phyloP scores from a whole-genome alignment of 2,888 invertebrate species.

The Anthrax anthrax region DNA sequence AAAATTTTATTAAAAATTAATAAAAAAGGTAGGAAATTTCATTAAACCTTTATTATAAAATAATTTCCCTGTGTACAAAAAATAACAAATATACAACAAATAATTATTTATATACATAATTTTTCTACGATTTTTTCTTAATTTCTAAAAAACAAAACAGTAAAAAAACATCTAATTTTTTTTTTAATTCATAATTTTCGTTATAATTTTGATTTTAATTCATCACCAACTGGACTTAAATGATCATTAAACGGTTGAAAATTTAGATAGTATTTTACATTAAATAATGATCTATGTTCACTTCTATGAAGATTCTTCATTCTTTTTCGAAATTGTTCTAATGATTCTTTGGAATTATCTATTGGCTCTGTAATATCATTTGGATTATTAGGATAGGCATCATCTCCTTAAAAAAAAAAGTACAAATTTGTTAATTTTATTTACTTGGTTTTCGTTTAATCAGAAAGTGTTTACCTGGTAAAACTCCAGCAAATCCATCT shows the following conservation, averaged over 20 bases:
- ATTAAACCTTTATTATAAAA: too few relatives aligned
- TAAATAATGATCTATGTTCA: slow-evolving; percentile 9
- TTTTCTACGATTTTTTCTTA: too few relatives aligned
- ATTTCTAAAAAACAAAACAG: too few relatives aligned
- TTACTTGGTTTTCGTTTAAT: neutral
- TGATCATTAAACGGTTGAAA: slow-evolving; percentile 9
- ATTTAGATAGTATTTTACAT: slow-evolving; percentile 7
- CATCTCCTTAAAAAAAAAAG: slow-evolving; percentile 37
- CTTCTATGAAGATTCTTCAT: slow-evolving; percentile 24
- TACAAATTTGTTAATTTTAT: slow-evolving; percentile 1
- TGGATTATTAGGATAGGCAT: slow-evolving; percentile 33
- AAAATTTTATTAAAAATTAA: too few relatives aligned
- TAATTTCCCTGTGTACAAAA: too few relatives aligned
- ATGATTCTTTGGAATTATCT: slow-evolving; percentile 17
- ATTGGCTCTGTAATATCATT: slow-evolving; percentile 19
- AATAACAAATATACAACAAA: too few relatives aligned
- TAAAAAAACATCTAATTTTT: too few relatives aligned
- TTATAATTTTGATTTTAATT: too few relatives aligned
- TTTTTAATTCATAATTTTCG: too few relatives aligned
- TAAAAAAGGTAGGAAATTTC: too few relatives aligned
- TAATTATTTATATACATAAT: too few relatives aligned
- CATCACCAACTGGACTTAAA: slow-evolving; percentile 4
- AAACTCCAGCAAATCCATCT: slow-evolving; percentile 42
- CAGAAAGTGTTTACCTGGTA: slow-evolving; percentile 40
- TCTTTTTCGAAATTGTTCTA: slow-evolving; percentile 25